phyloP scores from a whole-genome alignment of 2,113 vertebrate genomes.

The Pavo muticus region DNA sequence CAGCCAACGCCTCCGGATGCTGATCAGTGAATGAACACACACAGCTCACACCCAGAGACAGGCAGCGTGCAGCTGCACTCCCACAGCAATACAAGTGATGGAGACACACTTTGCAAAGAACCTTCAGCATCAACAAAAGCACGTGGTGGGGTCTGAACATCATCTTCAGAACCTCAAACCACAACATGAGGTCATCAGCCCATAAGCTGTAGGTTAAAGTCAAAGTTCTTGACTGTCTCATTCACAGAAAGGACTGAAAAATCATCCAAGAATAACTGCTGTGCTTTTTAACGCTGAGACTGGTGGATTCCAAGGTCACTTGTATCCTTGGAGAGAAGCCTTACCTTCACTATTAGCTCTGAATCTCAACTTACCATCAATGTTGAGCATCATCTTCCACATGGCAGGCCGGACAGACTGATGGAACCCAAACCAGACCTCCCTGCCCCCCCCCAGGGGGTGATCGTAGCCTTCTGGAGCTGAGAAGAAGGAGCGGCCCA shows the following conservation, averaged over 20 bases:
- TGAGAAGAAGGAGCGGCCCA: constrained; percentile 99
- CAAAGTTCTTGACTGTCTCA: neutral
- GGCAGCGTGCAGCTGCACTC: neutral
- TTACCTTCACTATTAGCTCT: neutral
- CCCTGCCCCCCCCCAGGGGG: constrained; percentile 95
- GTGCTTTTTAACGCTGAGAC: fast-evolving
- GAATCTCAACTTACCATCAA: constrained; percentile 87
- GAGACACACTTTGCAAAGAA: neutral
- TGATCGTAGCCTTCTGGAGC: constrained; percentile 98
- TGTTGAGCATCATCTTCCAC: constrained; percentile 99
- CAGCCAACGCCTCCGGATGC: neutral
- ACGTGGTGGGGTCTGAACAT: neutral
- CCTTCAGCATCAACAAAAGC: neutral
- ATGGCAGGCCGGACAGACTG: constrained; percentile 98
- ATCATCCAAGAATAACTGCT: neutral
- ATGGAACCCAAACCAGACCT: constrained; percentile 99
- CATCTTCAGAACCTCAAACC: neutral
- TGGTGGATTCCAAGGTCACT: fast-evolving
- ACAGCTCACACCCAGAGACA: neutral
- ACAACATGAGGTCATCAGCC: too few species aligned
- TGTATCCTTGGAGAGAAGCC: neutral
- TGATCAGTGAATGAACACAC: neutral
- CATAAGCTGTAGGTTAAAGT: fast-evolving
- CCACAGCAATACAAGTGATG: neutral
- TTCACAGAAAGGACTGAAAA: neutral